Percentiles rank a stretch among this genome's conserved stretches.
Conservation (phyloP, 2,113 vertebrate genomes). For the Andinoacara biseriatus region DNA sequence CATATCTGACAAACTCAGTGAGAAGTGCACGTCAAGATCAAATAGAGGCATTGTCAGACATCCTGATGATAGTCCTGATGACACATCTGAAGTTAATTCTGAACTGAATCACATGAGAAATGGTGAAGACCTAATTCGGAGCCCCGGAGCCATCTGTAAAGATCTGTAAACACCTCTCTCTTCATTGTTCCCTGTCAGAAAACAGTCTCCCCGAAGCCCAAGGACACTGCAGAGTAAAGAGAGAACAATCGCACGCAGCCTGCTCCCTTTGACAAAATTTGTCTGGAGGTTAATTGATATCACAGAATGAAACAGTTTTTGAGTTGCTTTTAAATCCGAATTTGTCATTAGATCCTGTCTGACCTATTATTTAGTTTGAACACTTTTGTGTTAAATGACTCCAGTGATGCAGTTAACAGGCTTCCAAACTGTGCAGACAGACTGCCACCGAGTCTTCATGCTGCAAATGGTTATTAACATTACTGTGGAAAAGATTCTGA, state of each 20-base stretch:
- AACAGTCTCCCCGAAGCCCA: constrained; percentile 63
- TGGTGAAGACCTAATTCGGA: constrained; percentile 71
- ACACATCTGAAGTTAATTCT: constrained; percentile 74
- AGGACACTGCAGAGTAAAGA: constrained; percentile 69
- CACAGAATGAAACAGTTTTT: constrained; percentile 52
- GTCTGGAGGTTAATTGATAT: constrained; percentile 75
- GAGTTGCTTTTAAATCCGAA: constrained; percentile 60
- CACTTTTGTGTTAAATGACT: constrained; percentile 23
- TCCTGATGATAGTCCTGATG: constrained; percentile 66
- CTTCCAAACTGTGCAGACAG: not conserved
- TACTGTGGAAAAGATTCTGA: not conserved
- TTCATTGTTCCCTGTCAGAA: constrained; percentile 76
- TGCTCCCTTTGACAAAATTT: constrained; percentile 64
- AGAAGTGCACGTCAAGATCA: constrained; percentile 68
- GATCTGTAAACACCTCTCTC: constrained; percentile 78
- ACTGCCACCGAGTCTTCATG: not conserved
- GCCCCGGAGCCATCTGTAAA: constrained; percentile 69
- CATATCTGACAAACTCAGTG: constrained; percentile 67
- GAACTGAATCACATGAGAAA: constrained; percentile 75
- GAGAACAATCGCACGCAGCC: constrained; percentile 64
- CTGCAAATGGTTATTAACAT: not conserved
- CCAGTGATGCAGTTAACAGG: not conserved
- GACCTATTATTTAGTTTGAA: constrained; percentile 49
- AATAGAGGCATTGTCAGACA: constrained; percentile 62
- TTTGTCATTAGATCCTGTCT: constrained; percentile 45